Evolutionary conservation across 2,888 invertebrate species (phyloP).

Genomic region (Sepiola atlantica): DNA sequence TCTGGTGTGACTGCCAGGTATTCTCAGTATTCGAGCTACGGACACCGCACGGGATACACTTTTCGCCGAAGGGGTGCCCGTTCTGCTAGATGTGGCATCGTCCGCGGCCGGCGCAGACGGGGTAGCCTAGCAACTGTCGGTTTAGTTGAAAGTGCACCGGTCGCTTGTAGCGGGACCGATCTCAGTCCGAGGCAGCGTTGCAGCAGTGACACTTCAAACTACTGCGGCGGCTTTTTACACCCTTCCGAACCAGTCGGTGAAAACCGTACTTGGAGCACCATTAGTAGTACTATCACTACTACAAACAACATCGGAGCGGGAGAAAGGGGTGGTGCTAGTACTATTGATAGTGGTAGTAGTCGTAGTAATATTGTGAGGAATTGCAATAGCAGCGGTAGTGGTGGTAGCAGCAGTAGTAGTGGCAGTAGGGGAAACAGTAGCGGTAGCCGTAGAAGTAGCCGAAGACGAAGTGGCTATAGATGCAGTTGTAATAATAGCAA

Average conservation of each 20-base stretch:
- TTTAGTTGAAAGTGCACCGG: neutral
- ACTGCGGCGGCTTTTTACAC: constrained; percentile 23
- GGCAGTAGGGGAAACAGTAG: constrained; percentile 34
- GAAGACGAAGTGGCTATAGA: neutral
- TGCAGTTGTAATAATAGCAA: constrained; percentile 35
- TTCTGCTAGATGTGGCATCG: constrained; percentile 20
- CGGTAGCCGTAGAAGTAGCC: constrained; percentile 36
- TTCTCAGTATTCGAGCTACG: neutral
- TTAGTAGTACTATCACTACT: neutral
- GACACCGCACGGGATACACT: constrained; percentile 8
- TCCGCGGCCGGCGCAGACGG: neutral
- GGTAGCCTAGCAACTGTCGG: neutral
- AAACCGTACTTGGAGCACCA: constrained; percentile 4
- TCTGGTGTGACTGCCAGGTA: constrained; percentile 32
- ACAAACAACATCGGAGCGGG: constrained; percentile 18
- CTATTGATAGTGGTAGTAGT: constrained; percentile 35
- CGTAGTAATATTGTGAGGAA: constrained; percentile 34
- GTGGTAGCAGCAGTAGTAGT: constrained; percentile 34
- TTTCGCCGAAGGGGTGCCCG: neutral
- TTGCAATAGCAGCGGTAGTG: constrained; percentile 33
- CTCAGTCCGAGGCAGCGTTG: neutral
- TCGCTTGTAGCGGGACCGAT: neutral
- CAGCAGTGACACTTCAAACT: neutral
- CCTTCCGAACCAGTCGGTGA: constrained; percentile 5
- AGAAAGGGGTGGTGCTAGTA: neutral